These are phyloP conservation scores for Stegana nigrithorax DNA, from an alignment of 2,888 invertebrate species.

Conservation along the genomic window DNA sequence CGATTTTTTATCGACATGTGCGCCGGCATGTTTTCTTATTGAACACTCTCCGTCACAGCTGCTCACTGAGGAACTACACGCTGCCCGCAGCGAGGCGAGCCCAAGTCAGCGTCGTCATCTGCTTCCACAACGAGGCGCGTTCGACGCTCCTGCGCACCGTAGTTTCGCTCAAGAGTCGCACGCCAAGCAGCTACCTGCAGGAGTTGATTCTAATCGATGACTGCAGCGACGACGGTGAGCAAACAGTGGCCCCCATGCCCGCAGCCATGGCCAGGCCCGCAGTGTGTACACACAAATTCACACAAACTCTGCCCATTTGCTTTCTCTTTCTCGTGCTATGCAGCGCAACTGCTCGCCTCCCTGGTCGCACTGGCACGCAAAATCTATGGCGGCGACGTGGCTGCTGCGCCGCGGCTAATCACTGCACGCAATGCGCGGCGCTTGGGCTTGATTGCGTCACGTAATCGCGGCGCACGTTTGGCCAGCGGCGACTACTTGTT, in stretches of 20 bases:
- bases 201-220: constrained; percentile 65
- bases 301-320: not conserved
- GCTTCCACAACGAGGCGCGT: constrained; percentile 61
- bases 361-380: constrained; percentile 23
- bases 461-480: constrained; percentile 63
- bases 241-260: too few species aligned
- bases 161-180: constrained; percentile 51
- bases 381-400: too few species aligned
- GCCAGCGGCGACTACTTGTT: constrained; percentile 65
- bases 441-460: constrained; percentile 66
- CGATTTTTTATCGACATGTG: too few species aligned
- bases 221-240: constrained; percentile 57
- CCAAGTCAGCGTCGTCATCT: constrained; percentile 59
- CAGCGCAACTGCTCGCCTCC: constrained; percentile 36
- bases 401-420: too few species aligned
- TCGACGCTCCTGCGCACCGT: constrained; percentile 60
- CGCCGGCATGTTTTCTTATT: too few species aligned
- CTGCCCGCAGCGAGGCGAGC: constrained; percentile 31
- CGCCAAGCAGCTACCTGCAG: constrained; percentile 49
- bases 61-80: constrained; percentile 36
- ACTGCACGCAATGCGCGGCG: constrained; percentile 50
- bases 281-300: not conserved
- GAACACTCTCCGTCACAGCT: constrained; percentile 47
- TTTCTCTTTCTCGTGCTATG: not conserved
- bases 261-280: too few species aligned